phyloP scores from a whole-genome alignment of 2,797 vertebrate genomes.

The Poecile montanus region DNA sequence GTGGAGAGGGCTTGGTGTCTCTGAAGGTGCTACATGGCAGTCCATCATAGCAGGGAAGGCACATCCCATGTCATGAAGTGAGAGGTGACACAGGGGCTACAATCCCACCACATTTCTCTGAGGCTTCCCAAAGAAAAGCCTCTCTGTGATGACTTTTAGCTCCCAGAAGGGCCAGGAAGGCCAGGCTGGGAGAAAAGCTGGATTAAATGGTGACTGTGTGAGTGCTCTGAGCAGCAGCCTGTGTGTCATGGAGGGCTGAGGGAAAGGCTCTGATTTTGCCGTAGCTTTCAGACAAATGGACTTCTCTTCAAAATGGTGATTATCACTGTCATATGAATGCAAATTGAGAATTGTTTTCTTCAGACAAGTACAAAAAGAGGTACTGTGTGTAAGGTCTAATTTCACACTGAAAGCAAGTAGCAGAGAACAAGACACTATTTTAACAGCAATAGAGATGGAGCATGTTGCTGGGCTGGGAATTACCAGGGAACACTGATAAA shows the following conservation, averaged over 20 bases:
- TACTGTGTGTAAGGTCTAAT: not conserved
- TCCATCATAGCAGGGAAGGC: not conserved
- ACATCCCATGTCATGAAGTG: not conserved
- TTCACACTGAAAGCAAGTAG: not conserved
- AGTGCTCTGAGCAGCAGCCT: not conserved
- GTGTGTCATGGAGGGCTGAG: not conserved
- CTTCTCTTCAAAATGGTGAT: not conserved
- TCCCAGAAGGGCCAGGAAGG: not conserved
- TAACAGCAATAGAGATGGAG: not conserved
- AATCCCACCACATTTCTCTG: not conserved
- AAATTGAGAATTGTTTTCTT: not conserved
- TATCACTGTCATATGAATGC: not conserved
- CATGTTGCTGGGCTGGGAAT: not conserved
- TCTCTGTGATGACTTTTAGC: not conserved
- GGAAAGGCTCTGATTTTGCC: not conserved
- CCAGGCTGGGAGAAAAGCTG: not conserved
- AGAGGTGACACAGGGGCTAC: not conserved
- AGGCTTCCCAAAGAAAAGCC: not conserved
- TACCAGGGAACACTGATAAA: not conserved
- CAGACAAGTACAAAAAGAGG: not conserved
- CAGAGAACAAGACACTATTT: not conserved
- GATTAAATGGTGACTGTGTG: not conserved
- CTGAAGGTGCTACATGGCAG: not conserved
- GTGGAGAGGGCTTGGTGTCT: not conserved
- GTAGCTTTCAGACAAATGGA: not conserved